Evolutionary conservation across 2,113 vertebrate genomes (phyloP), one percentile per base, ranked within the genome.

Genomic region (Australoheros scitulus): DNA sequence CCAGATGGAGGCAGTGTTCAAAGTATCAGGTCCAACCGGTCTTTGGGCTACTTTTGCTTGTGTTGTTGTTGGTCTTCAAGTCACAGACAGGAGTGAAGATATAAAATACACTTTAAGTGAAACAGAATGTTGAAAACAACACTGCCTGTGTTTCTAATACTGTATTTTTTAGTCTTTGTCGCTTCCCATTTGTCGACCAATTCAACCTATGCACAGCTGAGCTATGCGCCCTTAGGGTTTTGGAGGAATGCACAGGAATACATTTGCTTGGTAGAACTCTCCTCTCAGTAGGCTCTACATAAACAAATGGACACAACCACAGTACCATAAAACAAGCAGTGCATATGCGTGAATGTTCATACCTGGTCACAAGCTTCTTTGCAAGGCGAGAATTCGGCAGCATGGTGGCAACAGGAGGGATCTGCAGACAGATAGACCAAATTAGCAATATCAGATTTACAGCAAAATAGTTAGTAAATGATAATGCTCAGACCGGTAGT

Each of bases 301-400:
- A 50, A 7, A 6, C 47, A 32, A 61, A 61, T 11, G 4, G n/a
- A 65, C 29, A 29, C 4, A 29, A 29, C 29, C n/a, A 26, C 38
- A 68, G 63, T 41, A 11, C 38, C 7, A 11, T 68, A 22, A 68
- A 1, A 17, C 13, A 47, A 6, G 38, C 22, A 29, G 29, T 3
- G 29, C 29, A 29, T 29, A 5, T 29, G 29, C 29, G 29, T 26
- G 29, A 29, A 29, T 29, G 72, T 58, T 76, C 94, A 92, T 95
- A 99, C 98, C 97, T 98, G 98, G 82, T 98, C 97, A 94, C 98
- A 99, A 47, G 97, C 97, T 92, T 98, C 98, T 89, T 94, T 97
- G 87, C 98, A 99, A 94, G 97, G 96, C 47, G 97, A 95, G 81
- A 94, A 94, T 77, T 97, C 96, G 18, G 96, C 96, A 82, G 97